Conservation (phyloP, 2,113 vertebrate genomes). For the Nettapus auritus region DNA sequence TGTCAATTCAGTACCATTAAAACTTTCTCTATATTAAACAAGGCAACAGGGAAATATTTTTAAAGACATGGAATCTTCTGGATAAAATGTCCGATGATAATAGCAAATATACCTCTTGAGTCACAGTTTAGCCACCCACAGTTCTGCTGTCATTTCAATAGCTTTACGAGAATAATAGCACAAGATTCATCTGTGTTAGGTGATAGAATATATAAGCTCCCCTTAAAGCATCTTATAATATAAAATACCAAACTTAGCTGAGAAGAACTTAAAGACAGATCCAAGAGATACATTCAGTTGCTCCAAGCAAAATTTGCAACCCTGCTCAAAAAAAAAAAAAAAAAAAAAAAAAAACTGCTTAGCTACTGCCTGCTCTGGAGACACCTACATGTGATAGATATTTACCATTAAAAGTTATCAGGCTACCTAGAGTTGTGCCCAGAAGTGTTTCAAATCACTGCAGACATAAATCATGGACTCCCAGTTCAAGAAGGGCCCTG, state of each 20-base stretch:
- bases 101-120: neutral
- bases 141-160: constrained; percentile 4
- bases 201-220: neutral
- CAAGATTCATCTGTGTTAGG: neutral
- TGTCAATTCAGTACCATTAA: constrained; percentile 18
- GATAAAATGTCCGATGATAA: neutral
- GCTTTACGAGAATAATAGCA: constrained; percentile 4
- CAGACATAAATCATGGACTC: neutral
- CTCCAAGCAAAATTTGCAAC: neutral
- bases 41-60: constrained; percentile 4
- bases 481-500: neutral
- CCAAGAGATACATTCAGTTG: neutral
- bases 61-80: constrained; percentile 6
- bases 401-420: neutral
- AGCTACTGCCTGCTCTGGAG: neutral
- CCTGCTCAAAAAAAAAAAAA: neutral
- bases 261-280: neutral
- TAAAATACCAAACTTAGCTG: neutral
- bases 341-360: neutral
- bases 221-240: neutral
- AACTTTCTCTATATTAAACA: constrained; percentile 31
- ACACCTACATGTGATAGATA: neutral
- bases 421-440: neutral
- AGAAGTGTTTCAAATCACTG: neutral
- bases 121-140: constrained; percentile 19